Conservation (phyloP, 1,140 invertebrate species). For the Yoshiicerus persimilis region DNA sequence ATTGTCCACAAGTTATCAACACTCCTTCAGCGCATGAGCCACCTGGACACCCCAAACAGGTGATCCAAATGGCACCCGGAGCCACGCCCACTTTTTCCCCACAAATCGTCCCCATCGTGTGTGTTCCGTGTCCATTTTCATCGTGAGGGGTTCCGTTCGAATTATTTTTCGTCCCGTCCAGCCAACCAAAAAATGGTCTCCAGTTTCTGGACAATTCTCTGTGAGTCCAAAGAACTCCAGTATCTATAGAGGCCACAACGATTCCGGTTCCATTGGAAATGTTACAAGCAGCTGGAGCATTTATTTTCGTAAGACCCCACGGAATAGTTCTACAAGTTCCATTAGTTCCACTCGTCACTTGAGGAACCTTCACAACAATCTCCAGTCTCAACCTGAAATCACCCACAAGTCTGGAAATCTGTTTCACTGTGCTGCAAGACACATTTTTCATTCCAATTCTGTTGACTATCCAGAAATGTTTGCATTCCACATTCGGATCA, state of each 20-base stretch:
- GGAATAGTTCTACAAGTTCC: no score
- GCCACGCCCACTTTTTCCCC: not conserved
- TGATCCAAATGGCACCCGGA: not conserved
- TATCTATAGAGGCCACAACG: not conserved
- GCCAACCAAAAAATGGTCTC: not conserved
- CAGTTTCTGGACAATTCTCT: not conserved
- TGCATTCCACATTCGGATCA: no score
- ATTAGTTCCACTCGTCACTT: no score
- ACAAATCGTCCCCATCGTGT: not conserved
- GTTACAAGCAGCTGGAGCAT: no score
- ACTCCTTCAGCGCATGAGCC: not conserved
- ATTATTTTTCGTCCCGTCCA: not conserved
- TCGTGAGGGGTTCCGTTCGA: not conserved
- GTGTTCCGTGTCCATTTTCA: not conserved
- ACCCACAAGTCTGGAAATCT: no score
- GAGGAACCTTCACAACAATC: no score
- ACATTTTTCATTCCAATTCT: no score
- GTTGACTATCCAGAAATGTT: no score
- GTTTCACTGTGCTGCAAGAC: no score
- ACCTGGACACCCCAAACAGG: not conserved
- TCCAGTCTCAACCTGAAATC: no score
- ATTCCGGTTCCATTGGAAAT: not conserved
- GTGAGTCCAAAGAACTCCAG: not conserved
- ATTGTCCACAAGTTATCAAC: not conserved
- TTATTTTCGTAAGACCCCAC: no score